Base-by-base conservation (phyloP, 2,113 vertebrate genomes). In the Melanerpes aurifrons region DNA sequence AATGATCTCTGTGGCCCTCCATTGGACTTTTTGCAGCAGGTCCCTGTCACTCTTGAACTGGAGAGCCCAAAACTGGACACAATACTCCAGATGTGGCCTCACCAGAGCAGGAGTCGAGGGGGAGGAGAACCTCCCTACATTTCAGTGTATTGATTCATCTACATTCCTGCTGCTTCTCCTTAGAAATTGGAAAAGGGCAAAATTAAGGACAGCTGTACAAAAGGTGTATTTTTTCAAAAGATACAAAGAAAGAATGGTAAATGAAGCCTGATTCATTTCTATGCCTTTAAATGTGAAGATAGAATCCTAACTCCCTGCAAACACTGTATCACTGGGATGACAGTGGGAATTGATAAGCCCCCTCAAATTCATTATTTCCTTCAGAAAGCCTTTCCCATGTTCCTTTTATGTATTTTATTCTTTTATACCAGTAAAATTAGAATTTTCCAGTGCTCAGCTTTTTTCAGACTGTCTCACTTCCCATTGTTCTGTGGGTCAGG, bases 401-500 rank as follows among this genome's bases (percentile, higher is more conserved):
- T 90, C n/a, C n/a, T 90, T 76, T 32, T 29, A 84, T 53, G 35
- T 87, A 53, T 89, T 92, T 80, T 72, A 69, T 79, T 76, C 20
- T 77, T 82, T 91, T 37, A 57, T 82, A 78, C 11, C 16, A 53
- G 40, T 62, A 53, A 76, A 87, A 91, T 53, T 20, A 43, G 37
- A 61, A 20, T 1, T 76, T 93, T 80, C 61, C 53, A 90, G 28
- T 47, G 14, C 17, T 59, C 20, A 18, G 54, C 48, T 73, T 82
- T 68, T 85, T 80, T 63, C 54, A 81, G 19, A 19, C 32, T 73
- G 16, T 81, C 50, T 88, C 28, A 25, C 80, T 86, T 59, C 35
- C 3, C 0, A 0, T 56, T 35, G 13, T 76, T 80, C 35, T 48
- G 15, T 56, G 50, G 22, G 8, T 54, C 0, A 0, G 43, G 74